These are phyloP conservation scores for Platynereis dumerilii DNA, from an alignment of 2,888 invertebrate species.

Conservation along the genomic window DNA sequence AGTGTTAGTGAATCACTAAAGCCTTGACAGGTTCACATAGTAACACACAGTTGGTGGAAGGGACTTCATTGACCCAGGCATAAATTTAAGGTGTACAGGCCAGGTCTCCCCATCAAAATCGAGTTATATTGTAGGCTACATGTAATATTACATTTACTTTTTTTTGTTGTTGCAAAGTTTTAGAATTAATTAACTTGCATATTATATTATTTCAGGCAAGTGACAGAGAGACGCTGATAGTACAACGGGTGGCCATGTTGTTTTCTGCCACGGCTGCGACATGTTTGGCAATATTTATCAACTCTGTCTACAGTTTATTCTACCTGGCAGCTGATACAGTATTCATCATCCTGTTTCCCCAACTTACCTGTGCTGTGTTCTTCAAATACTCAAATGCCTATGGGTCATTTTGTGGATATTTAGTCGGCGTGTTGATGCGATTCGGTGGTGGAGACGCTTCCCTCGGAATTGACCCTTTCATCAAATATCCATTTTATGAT, in stretches of 20 bases:
- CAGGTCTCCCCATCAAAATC: no score
- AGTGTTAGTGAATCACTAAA: no score
- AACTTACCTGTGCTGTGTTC: slow-evolving; percentile 29
- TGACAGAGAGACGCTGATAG: slow-evolving; percentile 25
- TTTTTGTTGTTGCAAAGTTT: no score
- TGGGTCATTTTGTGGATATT: slow-evolving; percentile 52
- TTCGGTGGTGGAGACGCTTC: slow-evolving; percentile 86
- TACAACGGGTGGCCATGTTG: slow-evolving; percentile 26
- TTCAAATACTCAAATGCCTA: slow-evolving; percentile 24
- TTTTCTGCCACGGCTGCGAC: slow-evolving; percentile 23
- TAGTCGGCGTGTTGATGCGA: slow-evolving; percentile 78
- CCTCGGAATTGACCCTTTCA: slow-evolving; percentile 79
- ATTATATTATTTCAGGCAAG: slow-evolving; percentile 25
- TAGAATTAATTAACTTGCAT: no score
- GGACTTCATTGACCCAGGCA: no score
- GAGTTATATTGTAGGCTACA: no score
- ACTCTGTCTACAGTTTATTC: slow-evolving; percentile 32
- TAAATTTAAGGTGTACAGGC: no score
- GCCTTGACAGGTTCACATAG: no score
- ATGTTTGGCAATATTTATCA: slow-evolving; percentile 25
- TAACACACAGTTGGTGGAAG: no score
- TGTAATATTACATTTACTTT: no score
- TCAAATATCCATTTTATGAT: slow-evolving; percentile 80
- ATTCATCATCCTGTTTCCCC: slow-evolving; percentile 34
- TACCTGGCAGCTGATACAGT: slow-evolving; percentile 31